These are phyloP conservation scores for Clytia hemisphaerica DNA, from an alignment of 30 jellyfish, hydroid and myxozoan genomes.

Conservation along the genomic window DNA sequence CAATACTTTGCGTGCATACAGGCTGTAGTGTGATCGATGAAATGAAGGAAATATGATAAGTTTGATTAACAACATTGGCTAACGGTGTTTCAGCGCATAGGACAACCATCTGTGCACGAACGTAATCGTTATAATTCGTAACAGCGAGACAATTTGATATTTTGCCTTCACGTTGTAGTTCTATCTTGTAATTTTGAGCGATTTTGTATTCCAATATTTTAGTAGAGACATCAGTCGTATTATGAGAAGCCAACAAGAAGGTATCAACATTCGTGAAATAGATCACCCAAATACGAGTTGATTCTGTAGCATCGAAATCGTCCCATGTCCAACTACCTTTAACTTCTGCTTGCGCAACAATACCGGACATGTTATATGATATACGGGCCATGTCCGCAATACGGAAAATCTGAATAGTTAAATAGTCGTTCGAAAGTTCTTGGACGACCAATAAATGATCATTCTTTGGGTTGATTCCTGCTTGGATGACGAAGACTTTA, in stretches of 20 bases:
- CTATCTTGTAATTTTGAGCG: constrained; percentile 62
- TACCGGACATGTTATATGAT: constrained; percentile 92
- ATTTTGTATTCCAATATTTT: constrained; percentile 65
- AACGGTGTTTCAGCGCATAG: constrained; percentile 95
- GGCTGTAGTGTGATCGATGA: constrained; percentile 53
- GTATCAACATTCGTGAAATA: constrained; percentile 61
- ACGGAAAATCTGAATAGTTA: constrained; percentile 67
- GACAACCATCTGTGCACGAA: constrained; percentile 59
- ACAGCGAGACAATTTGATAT: constrained; percentile 79
- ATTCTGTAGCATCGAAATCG: constrained; percentile 93
- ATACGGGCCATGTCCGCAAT: constrained; percentile 83
- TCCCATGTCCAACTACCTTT: constrained; percentile 99
- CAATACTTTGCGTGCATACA: constrained; percentile 60
- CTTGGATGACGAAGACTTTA: constrained; percentile 87
- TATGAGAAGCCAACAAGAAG: constrained; percentile 81
- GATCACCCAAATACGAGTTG: constrained; percentile 94
- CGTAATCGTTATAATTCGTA: constrained; percentile 84
- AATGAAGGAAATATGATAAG: constrained; percentile 67
- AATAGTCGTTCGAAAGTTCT: constrained; percentile 77
- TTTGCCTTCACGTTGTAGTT: constrained; percentile 38
- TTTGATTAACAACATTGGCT: constrained; percentile 74
- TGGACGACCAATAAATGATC: constrained; percentile 80
- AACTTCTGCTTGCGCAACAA: constrained; percentile 90
- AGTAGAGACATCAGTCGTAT: constrained; percentile 60
- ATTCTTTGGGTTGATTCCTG: constrained; percentile 88